Evolutionary conservation across 2,888 invertebrate genomes (phyloP).

Genomic region (Notocelia uddmanniana): DNA sequence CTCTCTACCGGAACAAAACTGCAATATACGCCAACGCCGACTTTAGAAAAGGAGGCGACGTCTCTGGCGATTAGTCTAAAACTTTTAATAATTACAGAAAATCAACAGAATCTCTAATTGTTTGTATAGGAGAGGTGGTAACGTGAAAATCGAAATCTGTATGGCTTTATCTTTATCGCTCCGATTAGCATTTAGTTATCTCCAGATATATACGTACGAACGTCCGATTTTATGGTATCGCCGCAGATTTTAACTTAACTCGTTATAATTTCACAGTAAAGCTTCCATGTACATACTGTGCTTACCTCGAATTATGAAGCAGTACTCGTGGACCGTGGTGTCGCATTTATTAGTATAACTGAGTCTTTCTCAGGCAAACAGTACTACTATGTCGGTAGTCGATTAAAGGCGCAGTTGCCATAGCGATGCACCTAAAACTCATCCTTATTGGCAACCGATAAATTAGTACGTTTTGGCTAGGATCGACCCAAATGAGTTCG

Average conservation of each 20-base stretch:
- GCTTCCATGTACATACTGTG: too few species aligned
- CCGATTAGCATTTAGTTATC: neutral
- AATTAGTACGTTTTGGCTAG: neutral
- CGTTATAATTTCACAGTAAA: neutral
- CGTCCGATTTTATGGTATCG: neutral
- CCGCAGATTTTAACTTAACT: neutral
- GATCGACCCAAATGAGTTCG: neutral
- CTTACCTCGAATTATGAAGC: neutral
- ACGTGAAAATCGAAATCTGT: neutral
- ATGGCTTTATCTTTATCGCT: neutral
- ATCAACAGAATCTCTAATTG: slow-evolving; percentile 7
- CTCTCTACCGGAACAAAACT: slow-evolving; percentile 86
- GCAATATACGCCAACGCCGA: slow-evolving; percentile 92
- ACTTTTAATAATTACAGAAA: neutral
- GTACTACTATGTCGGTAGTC: neutral
- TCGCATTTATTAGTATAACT: slow-evolving; percentile 25
- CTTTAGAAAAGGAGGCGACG: slow-evolving; percentile 92
- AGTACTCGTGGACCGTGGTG: neutral
- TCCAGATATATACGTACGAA: neutral
- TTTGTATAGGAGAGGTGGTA: neutral
- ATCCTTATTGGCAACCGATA: too few species aligned
- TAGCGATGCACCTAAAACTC: too few species aligned
- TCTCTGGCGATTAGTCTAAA: slow-evolving; percentile 87
- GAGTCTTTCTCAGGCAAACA: neutral
- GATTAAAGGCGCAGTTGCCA: neutral